These are phyloP conservation scores for Mystacides longicornis DNA, from an alignment of 2,888 invertebrate genomes.

Conservation along the genomic window DNA sequence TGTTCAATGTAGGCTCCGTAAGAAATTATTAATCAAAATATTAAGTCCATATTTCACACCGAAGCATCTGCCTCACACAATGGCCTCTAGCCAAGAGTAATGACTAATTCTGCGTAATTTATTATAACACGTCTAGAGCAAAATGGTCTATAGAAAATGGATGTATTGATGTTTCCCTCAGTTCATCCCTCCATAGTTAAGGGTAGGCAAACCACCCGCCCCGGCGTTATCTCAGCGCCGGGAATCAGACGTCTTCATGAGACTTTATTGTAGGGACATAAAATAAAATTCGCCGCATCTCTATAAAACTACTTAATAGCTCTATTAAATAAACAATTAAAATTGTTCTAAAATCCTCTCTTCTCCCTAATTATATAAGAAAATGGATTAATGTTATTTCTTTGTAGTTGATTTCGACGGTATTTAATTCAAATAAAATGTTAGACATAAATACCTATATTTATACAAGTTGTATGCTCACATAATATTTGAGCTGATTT, in stretches of 20 bases:
- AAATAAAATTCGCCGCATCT: background rate
- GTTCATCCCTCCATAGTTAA: background rate
- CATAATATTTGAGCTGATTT: too few relatives aligned
- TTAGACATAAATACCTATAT: too few relatives aligned
- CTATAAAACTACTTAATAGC: background rate
- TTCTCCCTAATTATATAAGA: too few relatives aligned
- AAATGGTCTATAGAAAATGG: constrained; percentile 8
- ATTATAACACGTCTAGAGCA: constrained; percentile 9
- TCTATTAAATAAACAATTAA: background rate
- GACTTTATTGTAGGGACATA: background rate
- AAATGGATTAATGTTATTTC: background rate
- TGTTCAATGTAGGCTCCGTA: background rate
- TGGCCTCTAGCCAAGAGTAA: constrained; percentile 13
- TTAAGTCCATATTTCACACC: constrained; percentile 12
- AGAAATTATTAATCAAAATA: constrained; percentile 6
- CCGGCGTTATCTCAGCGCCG: too few relatives aligned
- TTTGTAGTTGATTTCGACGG: too few relatives aligned
- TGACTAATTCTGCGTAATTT: constrained; percentile 15
- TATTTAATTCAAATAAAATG: too few relatives aligned
- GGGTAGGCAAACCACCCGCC: too few relatives aligned
- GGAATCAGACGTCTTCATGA: background rate
- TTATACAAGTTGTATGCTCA: too few relatives aligned
- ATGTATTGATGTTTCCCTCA: constrained; percentile 8
- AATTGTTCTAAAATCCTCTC: too few relatives aligned
- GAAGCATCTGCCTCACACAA: constrained; percentile 9